Conservation (phyloP, 2,888 invertebrate genomes). For the Globia sparganii region DNA sequence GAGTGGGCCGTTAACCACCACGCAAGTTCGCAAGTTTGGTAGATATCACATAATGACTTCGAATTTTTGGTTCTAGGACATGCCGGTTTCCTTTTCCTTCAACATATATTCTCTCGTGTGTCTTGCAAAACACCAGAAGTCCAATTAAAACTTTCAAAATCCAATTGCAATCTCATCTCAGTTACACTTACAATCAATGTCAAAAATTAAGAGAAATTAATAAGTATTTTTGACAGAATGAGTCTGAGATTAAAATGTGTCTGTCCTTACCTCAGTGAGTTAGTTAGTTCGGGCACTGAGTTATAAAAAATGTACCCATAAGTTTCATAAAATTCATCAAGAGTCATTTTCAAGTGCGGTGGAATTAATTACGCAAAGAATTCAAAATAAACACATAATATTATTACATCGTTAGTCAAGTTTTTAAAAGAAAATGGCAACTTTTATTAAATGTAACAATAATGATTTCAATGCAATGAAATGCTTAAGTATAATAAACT, state of each 20-base stretch:
- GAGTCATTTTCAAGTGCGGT: neutral
- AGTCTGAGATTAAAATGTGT: neutral
- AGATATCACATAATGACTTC: too few relatives aligned
- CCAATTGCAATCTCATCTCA: too few relatives aligned
- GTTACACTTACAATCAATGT: too few relatives aligned
- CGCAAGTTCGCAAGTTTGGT: too few relatives aligned
- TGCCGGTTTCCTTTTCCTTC: too few relatives aligned
- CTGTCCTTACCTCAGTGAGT: neutral
- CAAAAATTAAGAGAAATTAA: too few relatives aligned
- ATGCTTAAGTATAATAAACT: neutral
- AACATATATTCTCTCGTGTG: too few relatives aligned
- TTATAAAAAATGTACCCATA: neutral
- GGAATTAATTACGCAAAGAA: neutral
- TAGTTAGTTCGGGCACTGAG: too few relatives aligned
- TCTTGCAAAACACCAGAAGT: neutral
- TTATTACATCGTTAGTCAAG: neutral
- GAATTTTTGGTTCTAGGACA: too few relatives aligned
- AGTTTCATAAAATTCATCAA: neutral
- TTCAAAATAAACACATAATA: neutral
- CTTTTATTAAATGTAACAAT: neutral
- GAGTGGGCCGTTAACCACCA: too few relatives aligned
- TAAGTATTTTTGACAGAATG: too few relatives aligned
- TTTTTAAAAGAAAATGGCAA: neutral
- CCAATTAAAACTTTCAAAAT: too few relatives aligned
- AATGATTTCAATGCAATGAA: neutral